phyloP scores from a whole-genome alignment of 2,888 invertebrate species.

The Ramazzottius varieornatus region DNA sequence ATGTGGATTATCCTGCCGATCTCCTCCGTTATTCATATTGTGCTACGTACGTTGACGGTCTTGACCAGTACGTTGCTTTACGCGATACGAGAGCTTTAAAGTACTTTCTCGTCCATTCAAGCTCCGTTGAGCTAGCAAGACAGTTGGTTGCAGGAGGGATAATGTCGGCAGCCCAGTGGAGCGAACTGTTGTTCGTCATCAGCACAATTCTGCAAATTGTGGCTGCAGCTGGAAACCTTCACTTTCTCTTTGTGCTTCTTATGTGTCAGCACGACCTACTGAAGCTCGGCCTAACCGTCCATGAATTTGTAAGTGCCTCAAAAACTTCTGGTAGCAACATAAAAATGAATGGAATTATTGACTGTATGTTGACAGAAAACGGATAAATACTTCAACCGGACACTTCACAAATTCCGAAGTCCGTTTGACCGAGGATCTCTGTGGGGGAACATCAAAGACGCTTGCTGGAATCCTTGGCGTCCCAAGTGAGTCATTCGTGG shows the following conservation, averaged over 20 bases:
- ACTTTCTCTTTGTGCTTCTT: not conserved
- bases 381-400: not conserved
- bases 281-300: not conserved
- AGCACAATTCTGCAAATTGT: not conserved
- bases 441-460: not conserved
- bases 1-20: not conserved
- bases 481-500: not conserved
- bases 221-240: not conserved
- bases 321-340: no score
- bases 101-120: no score
- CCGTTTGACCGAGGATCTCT: not conserved
- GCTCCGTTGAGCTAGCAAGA: no score
- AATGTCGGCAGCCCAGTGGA: not conserved
- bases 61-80: no score
- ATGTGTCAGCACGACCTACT: not conserved
- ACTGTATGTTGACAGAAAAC: slow-evolving; percentile 1
- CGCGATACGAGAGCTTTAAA: no score
- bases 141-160: no score
- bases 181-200: not conserved
- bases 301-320: not conserved
- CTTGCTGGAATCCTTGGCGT: not conserved
- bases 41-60: not conserved
- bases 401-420: not conserved
- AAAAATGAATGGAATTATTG: no score
- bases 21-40: not conserved